Percentiles rank a stretch among this genome's conserved stretches.
These are phyloP conservation scores for Chelonoidis abingdonii DNA, from an alignment of 2,113 vertebrate genomes.

Conservation along the genomic window DNA sequence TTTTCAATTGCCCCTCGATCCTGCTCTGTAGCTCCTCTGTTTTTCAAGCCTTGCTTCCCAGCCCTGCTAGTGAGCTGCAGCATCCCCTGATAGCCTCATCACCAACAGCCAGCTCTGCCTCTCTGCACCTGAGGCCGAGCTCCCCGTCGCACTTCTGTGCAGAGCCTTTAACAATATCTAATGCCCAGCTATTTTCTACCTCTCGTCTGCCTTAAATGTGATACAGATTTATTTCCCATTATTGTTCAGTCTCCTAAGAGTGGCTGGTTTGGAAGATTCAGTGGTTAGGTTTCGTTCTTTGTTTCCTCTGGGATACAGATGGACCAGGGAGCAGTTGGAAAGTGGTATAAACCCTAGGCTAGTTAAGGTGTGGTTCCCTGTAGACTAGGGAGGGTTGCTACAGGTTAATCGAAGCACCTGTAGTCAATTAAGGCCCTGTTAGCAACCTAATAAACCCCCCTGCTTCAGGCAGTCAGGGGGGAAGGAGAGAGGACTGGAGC, in stretches of 20 bases:
- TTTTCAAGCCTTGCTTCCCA: background rate
- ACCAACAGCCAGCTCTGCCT: slow-evolving; percentile 20
- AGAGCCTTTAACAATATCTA: rapidly evolving
- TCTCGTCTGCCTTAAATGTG: background rate
- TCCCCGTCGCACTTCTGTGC: background rate
- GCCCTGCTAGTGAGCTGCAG: background rate
- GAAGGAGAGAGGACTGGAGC: no score
- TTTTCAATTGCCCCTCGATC: background rate
- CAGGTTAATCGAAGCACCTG: no score
- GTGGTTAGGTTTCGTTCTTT: slow-evolving; percentile 55
- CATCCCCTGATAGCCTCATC: slow-evolving; percentile 4
- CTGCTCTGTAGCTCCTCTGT: background rate
- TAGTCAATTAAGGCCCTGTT: no score
- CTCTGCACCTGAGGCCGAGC: background rate
- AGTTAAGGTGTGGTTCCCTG: no score
- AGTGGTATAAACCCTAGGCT: no score
- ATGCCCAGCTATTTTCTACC: background rate
- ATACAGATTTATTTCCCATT: slow-evolving; percentile 12
- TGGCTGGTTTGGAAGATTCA: slow-evolving; percentile 61
- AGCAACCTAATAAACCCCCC: no score
- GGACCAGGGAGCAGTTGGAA: no score
- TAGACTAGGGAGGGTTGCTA: no score
- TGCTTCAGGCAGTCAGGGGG: no score
- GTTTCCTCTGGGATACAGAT: slow-evolving; percentile 17
- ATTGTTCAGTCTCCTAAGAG: slow-evolving; percentile 24